Conservation (phyloP, 2,113 vertebrate genomes). For the Aplodontia rufa region DNA sequence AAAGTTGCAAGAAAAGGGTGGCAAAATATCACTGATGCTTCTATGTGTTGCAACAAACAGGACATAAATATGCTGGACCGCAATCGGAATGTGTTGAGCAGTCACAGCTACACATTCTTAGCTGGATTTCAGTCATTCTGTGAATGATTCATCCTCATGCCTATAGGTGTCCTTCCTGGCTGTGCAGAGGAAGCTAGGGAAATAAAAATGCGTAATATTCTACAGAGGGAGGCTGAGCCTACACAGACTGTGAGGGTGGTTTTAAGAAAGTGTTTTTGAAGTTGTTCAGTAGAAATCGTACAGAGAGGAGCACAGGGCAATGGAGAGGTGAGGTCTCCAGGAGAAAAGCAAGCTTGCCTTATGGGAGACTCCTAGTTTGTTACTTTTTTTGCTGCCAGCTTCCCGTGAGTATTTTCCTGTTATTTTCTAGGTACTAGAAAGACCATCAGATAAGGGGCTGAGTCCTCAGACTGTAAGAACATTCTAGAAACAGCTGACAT, state of each 20-base stretch:
- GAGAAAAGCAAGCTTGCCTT: background rate
- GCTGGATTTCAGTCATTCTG: background rate
- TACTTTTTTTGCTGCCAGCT: background rate
- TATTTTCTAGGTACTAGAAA: background rate
- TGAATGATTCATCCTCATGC: background rate
- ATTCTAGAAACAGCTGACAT: background rate
- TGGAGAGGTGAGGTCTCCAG: background rate
- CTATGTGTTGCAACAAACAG: background rate
- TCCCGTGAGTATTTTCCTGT: background rate
- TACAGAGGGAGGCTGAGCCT: background rate
- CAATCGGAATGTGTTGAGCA: background rate
- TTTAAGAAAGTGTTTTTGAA: background rate
- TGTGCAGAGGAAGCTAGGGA: background rate
- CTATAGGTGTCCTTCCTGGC: background rate
- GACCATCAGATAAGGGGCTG: background rate
- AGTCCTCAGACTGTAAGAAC: background rate
- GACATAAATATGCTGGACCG: background rate
- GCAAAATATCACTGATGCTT: background rate
- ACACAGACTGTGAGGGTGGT: background rate
- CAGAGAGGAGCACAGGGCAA: background rate
- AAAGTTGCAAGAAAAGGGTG: conserved; percentile 10
- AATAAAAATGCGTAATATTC: background rate
- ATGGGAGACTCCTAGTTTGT: background rate
- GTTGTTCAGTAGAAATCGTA: background rate
- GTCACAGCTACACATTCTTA: background rate